Percentiles rank a stretch among this genome's conserved stretches.
Conservation (phyloP, 2,888 invertebrate species). For the Actias luna region DNA sequence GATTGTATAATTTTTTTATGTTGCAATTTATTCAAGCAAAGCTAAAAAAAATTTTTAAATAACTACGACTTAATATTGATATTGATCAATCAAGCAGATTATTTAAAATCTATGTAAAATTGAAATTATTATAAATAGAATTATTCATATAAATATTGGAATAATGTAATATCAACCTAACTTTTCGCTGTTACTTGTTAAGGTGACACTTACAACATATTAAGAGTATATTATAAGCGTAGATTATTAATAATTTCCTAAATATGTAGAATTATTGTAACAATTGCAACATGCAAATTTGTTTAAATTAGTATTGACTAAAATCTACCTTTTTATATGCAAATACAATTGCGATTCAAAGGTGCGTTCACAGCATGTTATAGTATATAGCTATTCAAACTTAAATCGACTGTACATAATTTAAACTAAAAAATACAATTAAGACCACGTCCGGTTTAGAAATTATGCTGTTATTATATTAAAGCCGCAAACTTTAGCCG, state of each 20-base stretch:
- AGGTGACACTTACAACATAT: neutral
- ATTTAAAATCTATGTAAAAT: no score
- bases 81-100: no score
- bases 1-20: no score
- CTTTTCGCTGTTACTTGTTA: neutral
- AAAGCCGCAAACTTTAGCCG: constrained; percentile 3
- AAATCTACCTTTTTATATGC: neutral
- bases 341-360: neutral
- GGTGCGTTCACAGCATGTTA: neutral
- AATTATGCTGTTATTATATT: neutral
- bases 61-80: no score
- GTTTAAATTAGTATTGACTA: no score
- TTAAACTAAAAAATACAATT: neutral
- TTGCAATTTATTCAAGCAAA: no score
- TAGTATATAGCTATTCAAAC: neutral
- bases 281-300: neutral
- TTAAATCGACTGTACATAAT: neutral
- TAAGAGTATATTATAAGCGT: neutral
- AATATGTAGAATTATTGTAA: neutral
- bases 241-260: neutral
- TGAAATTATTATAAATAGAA: no score
- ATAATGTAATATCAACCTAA: neutral
- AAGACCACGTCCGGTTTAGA: neutral
- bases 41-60: no score
- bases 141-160: neutral